phyloP scores from a whole-genome alignment of 2,888 invertebrate genomes.

The Drepanosiphum platanoidis region DNA sequence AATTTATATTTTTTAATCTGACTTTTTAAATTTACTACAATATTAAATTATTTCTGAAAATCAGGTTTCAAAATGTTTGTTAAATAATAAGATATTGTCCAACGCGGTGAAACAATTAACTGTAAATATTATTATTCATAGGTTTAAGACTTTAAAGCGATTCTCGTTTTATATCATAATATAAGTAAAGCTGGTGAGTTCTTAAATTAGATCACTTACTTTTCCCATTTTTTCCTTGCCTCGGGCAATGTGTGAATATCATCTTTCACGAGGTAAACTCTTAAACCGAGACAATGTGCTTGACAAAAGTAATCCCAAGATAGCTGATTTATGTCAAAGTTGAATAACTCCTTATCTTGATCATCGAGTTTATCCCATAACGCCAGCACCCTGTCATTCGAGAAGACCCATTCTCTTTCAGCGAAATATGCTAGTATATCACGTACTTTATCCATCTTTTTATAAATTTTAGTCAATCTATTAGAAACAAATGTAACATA shows the following conservation, averaged over 20 bases:
- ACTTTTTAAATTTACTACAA: too few species aligned
- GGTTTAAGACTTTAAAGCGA: too few species aligned
- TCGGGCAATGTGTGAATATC: conserved; percentile 67
- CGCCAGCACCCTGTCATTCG: conserved; percentile 66
- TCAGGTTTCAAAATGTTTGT: too few species aligned
- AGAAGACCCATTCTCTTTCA: conserved; percentile 69
- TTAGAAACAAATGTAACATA: conserved; percentile 67
- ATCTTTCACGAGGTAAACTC: conserved; percentile 70
- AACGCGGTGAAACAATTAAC: too few species aligned
- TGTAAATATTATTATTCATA: too few species aligned
- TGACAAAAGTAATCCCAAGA: conserved; percentile 70
- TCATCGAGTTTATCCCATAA: conserved; percentile 66
- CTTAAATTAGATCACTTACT: background rate
- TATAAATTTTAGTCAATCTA: conserved; percentile 70
- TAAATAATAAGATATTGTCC: too few species aligned
- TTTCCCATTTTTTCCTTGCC: conserved; percentile 66
- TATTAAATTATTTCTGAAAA: too few species aligned
- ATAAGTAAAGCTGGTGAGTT: background rate
- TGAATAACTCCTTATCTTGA: conserved; percentile 67
- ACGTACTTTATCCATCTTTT: conserved; percentile 69
- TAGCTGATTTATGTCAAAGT: conserved; percentile 69
- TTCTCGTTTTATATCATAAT: background rate
- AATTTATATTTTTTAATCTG: too few species aligned
- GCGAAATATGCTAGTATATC: conserved; percentile 70
- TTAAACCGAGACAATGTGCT: conserved; percentile 70